Conservation (phyloP, 1,140 invertebrate genomes). For the Zaprionus gabonicus region DNA sequence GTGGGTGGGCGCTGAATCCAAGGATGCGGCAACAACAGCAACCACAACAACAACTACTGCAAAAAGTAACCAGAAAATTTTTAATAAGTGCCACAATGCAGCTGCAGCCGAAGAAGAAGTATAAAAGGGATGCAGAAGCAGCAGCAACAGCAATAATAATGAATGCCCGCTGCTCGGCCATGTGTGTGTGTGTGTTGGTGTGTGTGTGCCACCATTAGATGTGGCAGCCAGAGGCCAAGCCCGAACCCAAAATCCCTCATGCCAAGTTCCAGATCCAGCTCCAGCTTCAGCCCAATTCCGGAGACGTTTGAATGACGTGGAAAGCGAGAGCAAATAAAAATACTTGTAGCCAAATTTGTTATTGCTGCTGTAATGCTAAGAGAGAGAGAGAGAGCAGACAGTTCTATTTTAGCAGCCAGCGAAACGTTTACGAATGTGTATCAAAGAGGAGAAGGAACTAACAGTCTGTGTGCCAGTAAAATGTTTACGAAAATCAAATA, state of each 20-base stretch:
- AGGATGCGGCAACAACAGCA: conserved; percentile 36
- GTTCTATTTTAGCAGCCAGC: background rate
- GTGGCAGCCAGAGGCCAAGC: conserved; percentile 55
- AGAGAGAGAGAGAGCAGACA: no score
- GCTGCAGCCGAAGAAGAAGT: conserved; percentile 39
- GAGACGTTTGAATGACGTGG: conserved; percentile 59
- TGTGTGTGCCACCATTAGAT: conserved; percentile 34
- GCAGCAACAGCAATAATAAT: conserved; percentile 54
- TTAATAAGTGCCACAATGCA: conserved; percentile 82
- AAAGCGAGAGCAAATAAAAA: conserved; percentile 45
- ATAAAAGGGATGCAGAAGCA: conserved; percentile 34
- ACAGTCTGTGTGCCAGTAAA: background rate
- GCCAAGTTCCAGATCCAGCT: conserved; percentile 17
- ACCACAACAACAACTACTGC: conserved; percentile 12
- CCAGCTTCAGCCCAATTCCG: conserved; percentile 1
- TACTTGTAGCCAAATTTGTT: conserved; percentile 20
- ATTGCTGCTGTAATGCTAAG: background rate
- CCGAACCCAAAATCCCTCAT: conserved; percentile 38
- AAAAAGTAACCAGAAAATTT: conserved; percentile 68
- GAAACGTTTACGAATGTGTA: background rate
- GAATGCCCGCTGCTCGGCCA: conserved; percentile 52
- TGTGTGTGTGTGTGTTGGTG: background rate
- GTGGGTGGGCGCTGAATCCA: conserved; percentile 38
- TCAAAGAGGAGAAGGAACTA: background rate
- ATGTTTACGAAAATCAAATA: background rate